Percentiles rank a stretch among this genome's conserved stretches.
phyloP scores from a whole-genome alignment of 2,888 invertebrate species.

The Harpalus rufipes region DNA sequence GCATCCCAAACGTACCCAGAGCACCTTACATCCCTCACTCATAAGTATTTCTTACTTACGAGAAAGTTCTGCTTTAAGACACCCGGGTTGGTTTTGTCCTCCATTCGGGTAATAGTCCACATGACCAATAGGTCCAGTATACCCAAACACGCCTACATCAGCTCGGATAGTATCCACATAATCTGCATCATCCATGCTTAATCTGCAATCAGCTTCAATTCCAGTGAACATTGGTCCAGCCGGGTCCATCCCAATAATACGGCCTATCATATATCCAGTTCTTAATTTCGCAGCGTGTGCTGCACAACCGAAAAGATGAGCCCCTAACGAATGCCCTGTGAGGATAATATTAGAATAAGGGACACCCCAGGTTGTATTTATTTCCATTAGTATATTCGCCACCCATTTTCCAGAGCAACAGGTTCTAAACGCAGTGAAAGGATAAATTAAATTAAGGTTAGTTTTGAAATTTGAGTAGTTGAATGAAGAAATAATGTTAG shows the following conservation, averaged over 20 bases:
- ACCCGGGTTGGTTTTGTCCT: background rate
- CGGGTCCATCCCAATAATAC: background rate
- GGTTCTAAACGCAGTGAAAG: background rate
- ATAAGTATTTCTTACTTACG: no score
- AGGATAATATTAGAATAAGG: background rate
- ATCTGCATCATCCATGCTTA: background rate
- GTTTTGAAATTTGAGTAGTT: background rate
- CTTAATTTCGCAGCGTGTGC: background rate
- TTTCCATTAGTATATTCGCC: background rate
- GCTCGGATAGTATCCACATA: background rate
- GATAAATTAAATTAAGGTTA: background rate
- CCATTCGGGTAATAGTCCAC: background rate
- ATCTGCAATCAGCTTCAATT: background rate
- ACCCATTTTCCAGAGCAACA: background rate
- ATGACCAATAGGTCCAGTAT: background rate
- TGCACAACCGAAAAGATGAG: background rate
- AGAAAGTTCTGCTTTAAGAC: background rate
- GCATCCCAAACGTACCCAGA: no score
- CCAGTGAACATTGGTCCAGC: background rate
- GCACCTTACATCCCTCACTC: no score
- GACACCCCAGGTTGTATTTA: background rate
- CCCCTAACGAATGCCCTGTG: background rate
- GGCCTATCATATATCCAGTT: background rate
- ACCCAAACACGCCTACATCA: background rate
- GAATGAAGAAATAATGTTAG: background rate